Evolutionary conservation across 2,113 vertebrate species (phyloP).

Genomic region (Phyllopteryx taeniolatus): DNA sequence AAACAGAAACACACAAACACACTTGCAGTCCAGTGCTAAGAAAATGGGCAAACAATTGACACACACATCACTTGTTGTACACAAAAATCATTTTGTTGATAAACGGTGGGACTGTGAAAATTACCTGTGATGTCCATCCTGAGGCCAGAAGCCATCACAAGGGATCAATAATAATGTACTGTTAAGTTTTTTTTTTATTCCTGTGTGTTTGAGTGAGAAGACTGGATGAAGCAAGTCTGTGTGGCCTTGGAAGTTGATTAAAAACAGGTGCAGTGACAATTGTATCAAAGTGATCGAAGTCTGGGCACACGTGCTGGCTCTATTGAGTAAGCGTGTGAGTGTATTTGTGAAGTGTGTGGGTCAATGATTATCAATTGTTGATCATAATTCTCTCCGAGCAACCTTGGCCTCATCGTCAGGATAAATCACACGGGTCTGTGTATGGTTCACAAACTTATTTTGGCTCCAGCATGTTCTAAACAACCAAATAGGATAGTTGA

Average conservation of each 20-base stretch:
- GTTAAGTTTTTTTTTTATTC: constrained; percentile 50
- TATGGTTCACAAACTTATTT: constrained; percentile 59
- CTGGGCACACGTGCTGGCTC: constrained; percentile 19
- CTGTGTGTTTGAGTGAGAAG: constrained; percentile 22
- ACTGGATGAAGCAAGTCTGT: constrained; percentile 49
- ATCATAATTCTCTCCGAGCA: constrained; percentile 63
- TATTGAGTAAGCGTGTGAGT: constrained; percentile 8
- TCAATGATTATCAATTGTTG: constrained; percentile 64
- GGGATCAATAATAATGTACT: constrained; percentile 71
- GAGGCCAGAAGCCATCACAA: constrained; percentile 39
- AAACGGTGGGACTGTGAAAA: constrained; percentile 56
- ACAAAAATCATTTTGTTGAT: constrained; percentile 48
- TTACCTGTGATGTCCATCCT: constrained; percentile 58
- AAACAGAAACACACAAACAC: neutral
- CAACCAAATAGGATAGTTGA: constrained; percentile 53
- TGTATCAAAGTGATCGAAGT: constrained; percentile 67
- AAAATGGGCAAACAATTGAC: constrained; percentile 19
- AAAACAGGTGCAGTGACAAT: constrained; percentile 68
- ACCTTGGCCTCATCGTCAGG: constrained; percentile 54
- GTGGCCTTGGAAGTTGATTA: constrained; percentile 72
- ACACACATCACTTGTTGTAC: constrained; percentile 13
- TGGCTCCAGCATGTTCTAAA: constrained; percentile 57
- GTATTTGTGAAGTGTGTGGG: constrained; percentile 18
- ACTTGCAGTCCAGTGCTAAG: neutral
- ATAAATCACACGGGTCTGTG: constrained; percentile 47